Evolutionary conservation across 2,113 vertebrate genomes (phyloP).

Genomic region (Oncorhynchus tshawytscha): DNA sequence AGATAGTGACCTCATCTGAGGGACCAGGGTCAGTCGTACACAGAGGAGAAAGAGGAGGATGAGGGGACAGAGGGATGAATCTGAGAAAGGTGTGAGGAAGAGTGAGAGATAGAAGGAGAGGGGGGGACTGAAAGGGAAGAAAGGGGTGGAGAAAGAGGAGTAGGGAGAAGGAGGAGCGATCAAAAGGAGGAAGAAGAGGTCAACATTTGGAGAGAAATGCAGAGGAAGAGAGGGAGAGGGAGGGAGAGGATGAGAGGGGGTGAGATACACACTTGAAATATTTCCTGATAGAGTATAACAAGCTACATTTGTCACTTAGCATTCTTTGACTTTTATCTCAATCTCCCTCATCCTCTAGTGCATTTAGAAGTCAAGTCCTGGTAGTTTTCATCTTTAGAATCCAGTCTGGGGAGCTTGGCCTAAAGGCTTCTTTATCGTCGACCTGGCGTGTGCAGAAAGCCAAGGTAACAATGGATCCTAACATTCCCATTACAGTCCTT

Average conservation of each 20-base stretch:
- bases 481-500: slow-evolving; percentile 55
- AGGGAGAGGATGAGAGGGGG: background rate
- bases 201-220: background rate
- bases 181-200: background rate
- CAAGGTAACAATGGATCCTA: slow-evolving; percentile 60
- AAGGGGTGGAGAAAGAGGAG: background rate
- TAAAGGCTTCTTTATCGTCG: slow-evolving; percentile 50
- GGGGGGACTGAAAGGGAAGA: background rate
- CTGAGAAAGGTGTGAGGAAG: slow-evolving; percentile 26
- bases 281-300: slow-evolving; percentile 8
- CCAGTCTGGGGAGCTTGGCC: slow-evolving; percentile 33
- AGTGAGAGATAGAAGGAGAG: slow-evolving; percentile 20
- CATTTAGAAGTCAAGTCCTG: slow-evolving; percentile 41
- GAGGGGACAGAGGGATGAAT: background rate
- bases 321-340: background rate
- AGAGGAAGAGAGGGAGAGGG: background rate
- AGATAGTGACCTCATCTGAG: slow-evolving; percentile 34
- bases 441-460: slow-evolving; percentile 64
- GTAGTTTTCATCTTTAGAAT: slow-evolving; percentile 43
- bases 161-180: no score
- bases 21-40: background rate
- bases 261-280: background rate
- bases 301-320: slow-evolving; percentile 11
- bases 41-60: background rate
- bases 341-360: slow-evolving; percentile 31